Base-by-base conservation (phyloP, 2,797 vertebrate species). In the Echeneis naucrates region DNA sequence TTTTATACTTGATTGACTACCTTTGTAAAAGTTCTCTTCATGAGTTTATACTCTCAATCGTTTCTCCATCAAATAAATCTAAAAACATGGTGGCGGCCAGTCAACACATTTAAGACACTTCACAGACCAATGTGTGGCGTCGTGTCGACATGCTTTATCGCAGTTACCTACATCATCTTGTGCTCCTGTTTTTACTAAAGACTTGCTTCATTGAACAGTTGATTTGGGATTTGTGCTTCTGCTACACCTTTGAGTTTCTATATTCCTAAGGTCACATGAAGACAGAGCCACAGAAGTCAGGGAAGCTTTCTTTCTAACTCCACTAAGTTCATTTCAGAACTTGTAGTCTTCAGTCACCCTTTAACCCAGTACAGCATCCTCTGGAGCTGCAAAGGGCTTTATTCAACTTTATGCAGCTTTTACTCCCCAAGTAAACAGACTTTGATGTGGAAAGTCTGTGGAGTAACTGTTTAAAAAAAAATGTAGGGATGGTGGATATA, bases 271-370 rank as follows among this genome's bases (percentile, higher is more conserved):
- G 19, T 21, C 8, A 45, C 19, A 1, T 10, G 42, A n/a, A 23
- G 23, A 47, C 17, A 1, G 1, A 27, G 26, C 26, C 14, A 16
- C 9, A 33, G 21, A 12, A n/a, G 30, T 67, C 17, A 2, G 35
- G 11, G 9, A 47, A 44, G 8, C 7, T 30, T 30, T 44, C 26
- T 54, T 47, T 19, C 24, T 42, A 42, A 2, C 40, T 42, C 40
- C 17, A 42, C 40, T 42, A 42, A 42, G 5, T 42, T 42, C 30
- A 47, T 56, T 19, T 48, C 48, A 10, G 68, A 57, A 50, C 32
- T 27, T 32, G 47, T 12, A n/a, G 30, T 63, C n/a, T 45, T 21
- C 48, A 14, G 48, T 17, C 24, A 0, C 45, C 44, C 6, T 45
- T 45, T n/a, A 45, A 9, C 42, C n/a, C 21, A 3, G 12, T 14